Evolutionary conservation across 2,888 invertebrate species (phyloP), one percentile per base, ranked within the genome.

Genomic region (Drosophila flavopinicola): DNA sequence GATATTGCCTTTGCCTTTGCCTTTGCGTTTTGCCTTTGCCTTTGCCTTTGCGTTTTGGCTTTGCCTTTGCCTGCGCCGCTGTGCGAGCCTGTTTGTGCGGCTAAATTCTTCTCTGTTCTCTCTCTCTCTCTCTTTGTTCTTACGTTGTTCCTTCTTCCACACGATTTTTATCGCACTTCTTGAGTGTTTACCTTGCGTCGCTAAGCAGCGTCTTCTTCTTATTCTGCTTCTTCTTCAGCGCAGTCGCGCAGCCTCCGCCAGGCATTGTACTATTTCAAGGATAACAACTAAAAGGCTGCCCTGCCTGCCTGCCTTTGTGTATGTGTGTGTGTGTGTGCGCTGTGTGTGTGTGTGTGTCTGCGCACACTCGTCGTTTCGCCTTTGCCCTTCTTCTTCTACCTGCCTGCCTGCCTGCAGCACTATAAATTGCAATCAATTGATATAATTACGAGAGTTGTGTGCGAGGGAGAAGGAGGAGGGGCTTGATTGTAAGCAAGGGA

Each of bases 191-290:
- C 69, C 75, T 67, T 76, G 73, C 56, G 35, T 56, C 58, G 45
- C 44, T 59, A 41, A 15, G 6, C 64, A 33, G 35, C 35, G 35
- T 51, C 23, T 56, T 49, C 61, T 42, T 37, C 33, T 29, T 51
- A 41, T 37, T n/a, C 24, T 47, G 20, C 30, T 10, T 20, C 49
- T 6, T 52, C 53, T 29, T 57, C 63, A 24, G 38, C 74, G 65
- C 84, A 68, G 73, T 54, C 78, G 78, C 83, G 44, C 79, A 77
- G 82, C 75, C 71, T 69, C 78, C 66, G 64, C 61, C 85, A 86
- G 88, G 86, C 88, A 88, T 88, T 88, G 88, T 83, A 88, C 88
- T 88, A 88, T 88, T 88, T 88, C 88, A 88, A 88, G 88, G 88
- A 87, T 87, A 84, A 73, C 76, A 68, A 76, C 80, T 75, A 68